Base-by-base conservation (phyloP, 2,797 vertebrate genomes). In the Diplodus puntazzo region DNA sequence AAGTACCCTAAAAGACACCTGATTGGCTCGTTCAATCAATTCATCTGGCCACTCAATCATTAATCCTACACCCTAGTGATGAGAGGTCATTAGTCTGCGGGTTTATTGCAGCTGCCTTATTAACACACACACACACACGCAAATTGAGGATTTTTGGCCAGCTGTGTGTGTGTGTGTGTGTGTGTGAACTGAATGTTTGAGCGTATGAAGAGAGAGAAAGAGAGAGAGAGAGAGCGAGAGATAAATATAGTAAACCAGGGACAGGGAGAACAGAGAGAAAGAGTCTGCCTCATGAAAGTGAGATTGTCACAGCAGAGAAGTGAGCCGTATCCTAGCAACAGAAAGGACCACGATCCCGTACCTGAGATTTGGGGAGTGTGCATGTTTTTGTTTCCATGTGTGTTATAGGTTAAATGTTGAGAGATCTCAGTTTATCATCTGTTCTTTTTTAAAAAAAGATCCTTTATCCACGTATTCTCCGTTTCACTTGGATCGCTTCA, bases 261-360 rank as follows among this genome's bases (percentile, higher is more conserved):
- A 69, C 48, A 64, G 64, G 12, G 58, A 68, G 75, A 80, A 45
- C 64, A 63, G 63, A 77, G 79, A 69, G 45, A 77, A 21, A 74
- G 79, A 70, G 25, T 75, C 76, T 79, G 80, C 83, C 81, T 89
- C 53, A 77, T 82, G 84, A 79, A 80, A 82, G 86, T 65, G 71
- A 87, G 82, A 87, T 85, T 75, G 79, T 87, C 74, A 71, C 79
- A 54, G 84, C 45, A 27, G 77, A 87, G 81, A 85, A 80, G 82
- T 79, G 73, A 87, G 79, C 70, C 6, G 84, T 89, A 83, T 91
- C 92, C 89, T 92, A 93, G 92, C 91, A 93, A 93, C 91, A 90
- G 83, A 80, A 13, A 86, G 69, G 78, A 80, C 72, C 54, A 3
- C 21, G 49, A 87, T 83, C 75, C 80, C 61, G 16, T 82, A 89